Evolutionary conservation across 1,140 invertebrate species (phyloP), one percentile per base, ranked within the genome.

Genomic region (Temnothorax longispinosus): DNA sequence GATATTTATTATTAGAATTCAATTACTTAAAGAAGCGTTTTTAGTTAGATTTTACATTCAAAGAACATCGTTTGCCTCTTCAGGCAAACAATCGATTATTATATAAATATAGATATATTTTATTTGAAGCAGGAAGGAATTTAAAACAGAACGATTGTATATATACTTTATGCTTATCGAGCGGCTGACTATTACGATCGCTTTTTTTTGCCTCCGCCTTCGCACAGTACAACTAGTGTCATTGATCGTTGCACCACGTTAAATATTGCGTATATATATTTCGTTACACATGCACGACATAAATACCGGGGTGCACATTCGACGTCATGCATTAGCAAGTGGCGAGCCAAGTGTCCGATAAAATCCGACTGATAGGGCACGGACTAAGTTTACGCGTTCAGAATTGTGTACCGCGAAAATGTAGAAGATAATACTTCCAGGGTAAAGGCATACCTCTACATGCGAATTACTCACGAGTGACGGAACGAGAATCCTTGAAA

Each of bases 231-330:
- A 54, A 54, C 62, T 35, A 54, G 27, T 21, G 80, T 60, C 27
- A 84, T 84, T 27, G 67, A 82, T 82, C 78, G 52, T 35, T 56
- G 13, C 62, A 71, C 35, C n/a, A 15, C 3, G n/a, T 27, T 47
- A 69, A 27, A 47, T 47, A 47, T 69, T 67, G 47, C 2, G 13
- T 71, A n/a, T 35, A 27, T 41, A 47, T 21, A 27, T 47, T 38
- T 64, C n/a, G 74, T 11, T 44, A 44, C 5, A 44, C 7, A 13
- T 18, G 18, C 41, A 50, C 21, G 62, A 10, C 18, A 38, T 41
- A 58, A 82, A 41, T 54, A 56, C 15, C 41, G 65, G 6, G 21
- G 18, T 50, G 32, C 21, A 27, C 32, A 62, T 35, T 52, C 77
- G 21, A 54, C 38, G 32, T 74, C 32, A 6, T 47, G 18, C 38